phyloP scores from a whole-genome alignment of 2,797 vertebrate genomes.

The Schizopygopsis pylzovi region DNA sequence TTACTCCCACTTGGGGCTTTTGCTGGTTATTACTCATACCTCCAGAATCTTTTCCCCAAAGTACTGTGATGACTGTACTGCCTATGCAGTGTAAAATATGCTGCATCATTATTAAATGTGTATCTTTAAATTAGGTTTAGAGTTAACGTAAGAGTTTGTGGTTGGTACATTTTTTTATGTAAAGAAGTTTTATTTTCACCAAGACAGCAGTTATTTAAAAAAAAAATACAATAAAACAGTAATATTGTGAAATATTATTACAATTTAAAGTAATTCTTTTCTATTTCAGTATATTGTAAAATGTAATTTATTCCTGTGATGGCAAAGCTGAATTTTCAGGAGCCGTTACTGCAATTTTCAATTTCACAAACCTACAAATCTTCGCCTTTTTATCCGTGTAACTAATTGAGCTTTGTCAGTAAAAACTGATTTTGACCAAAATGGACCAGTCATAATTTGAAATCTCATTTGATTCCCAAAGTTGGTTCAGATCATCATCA shows the following conservation, averaged over 20 bases:
- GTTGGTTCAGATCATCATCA: conserved; percentile 98
- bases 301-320: not conserved
- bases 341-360: not conserved
- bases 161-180: not conserved
- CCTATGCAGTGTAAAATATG: not conserved
- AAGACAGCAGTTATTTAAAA: not conserved
- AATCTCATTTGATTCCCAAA: conserved; percentile 64
- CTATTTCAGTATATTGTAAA: not conserved
- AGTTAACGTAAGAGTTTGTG: not conserved
- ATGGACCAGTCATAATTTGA: not conserved
- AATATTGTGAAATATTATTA: not conserved
- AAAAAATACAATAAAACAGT: not conserved
- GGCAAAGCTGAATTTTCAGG: not conserved
- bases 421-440: not conserved
- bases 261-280: not conserved
- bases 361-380: not conserved
- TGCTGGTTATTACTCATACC: conserved; percentile 15
- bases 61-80: conserved; percentile 14
- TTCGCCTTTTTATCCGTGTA: not conserved
- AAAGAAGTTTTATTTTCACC: not conserved
- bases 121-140: not conserved
- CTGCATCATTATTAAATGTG: not conserved
- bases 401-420: not conserved
- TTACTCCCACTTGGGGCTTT: conserved; percentile 34
- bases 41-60: not conserved